Evolutionary conservation across 2,113 vertebrate species (phyloP), one percentile per base, ranked within the genome.

Genomic region (Gymnarchus niloticus): DNA sequence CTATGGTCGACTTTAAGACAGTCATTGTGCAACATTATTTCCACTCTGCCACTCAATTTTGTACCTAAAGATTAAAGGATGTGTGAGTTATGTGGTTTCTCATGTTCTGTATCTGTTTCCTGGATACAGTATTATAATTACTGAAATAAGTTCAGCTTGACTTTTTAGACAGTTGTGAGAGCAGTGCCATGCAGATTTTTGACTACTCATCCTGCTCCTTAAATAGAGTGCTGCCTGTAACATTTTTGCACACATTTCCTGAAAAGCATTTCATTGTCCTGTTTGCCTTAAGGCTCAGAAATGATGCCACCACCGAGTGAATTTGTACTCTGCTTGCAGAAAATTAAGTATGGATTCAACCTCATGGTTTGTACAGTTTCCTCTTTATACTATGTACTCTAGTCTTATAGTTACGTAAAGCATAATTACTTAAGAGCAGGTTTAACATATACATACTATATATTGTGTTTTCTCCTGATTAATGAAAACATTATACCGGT

Each of bases 321-420:
- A 81, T 95, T 90, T 59, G 1, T 85, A 1, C 81, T 33, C 3
- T 96, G 89, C 85, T 94, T 97, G 85, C 95, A 97, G 94, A 98
- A 97, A 93, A 86, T 96, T 85, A 99, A 98, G 93, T 95, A 95
- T 56, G 93, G 93, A 87, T 92, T 98, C 87, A 98, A 96, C 91
- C 92, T 98, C 48, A 0, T 98, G 93, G 97, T 98, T 92, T 87
- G 88, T 83, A 46, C 3, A 23, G 76, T 41, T 48, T 44, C n/a
- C 44, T 41, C n/a, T 48, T 48, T 21, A 73, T 73, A 37, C 65
- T 41, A 1, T 37, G 17, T 17, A 69, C 33, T 69, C 28, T 41
- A 41, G 33, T 41, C 65, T 37, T 41, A 28, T 37, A 73, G 14
- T 17, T 6, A 9, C 2, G 33, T 73, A 5, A 41, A 41, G 65